Evolutionary conservation across 2,888 invertebrate genomes (phyloP), one percentile per base, ranked within the genome.

Genomic region (Mesochorus sp.): DNA sequence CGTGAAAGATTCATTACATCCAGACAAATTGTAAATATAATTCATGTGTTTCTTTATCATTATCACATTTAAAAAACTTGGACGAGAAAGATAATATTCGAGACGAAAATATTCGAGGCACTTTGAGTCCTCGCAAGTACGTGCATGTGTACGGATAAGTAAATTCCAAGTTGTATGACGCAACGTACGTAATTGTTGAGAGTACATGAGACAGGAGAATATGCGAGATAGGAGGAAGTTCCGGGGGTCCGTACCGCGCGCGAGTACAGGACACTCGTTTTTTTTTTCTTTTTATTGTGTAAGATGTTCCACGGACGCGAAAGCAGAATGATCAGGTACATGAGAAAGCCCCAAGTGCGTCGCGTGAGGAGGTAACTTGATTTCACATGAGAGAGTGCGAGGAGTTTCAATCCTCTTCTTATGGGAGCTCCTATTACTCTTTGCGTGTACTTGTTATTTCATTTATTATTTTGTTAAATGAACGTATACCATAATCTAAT

Each of bases 171-270:
- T 83, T 84, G 84, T 85, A 84, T 88, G 87, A 89, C 86, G 88
- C 88, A 88, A 89, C 87, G 85, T 84, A 84, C 88, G 89, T 89
- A 90, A 90, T 90, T 90, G 89, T 90, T 85, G 85, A 84, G 84
- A 85, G 89, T 89, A 88, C 89, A 85, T 84, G 81, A 84, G 87
- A 82, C 87, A 87, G 90, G 89, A 80, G 83, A 87, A 87, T 87
- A 90, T 89, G 85, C 85, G 85, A 82, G 78, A 84, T 77, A 88
- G 84, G 89, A 88, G 88, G 82, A 85, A 80, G 82, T 67, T 70
- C 80, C 72, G 72, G 68, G 76, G 73, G 79, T 73, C 84, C 78
- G 84, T 84, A 85, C 84, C 79, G 80, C 71, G 83, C 80, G 39
- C 84, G 78, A 80, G 80, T 55, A 68, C 61, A 55, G 67, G 61